Base-by-base conservation (phyloP, 2,888 invertebrate genomes). In the Petrophora chlorosata region DNA sequence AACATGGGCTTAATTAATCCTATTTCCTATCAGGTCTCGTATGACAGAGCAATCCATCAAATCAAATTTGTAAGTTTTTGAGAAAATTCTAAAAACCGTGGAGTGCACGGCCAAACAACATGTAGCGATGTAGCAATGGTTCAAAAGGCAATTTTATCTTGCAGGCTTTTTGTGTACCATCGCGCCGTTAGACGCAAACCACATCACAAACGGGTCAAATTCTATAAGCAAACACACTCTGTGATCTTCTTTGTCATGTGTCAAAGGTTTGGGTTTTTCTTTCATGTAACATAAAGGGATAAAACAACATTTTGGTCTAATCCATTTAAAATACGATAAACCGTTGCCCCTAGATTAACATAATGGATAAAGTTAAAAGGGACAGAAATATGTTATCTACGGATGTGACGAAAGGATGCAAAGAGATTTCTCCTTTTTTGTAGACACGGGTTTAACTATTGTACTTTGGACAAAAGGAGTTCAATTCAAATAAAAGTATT, bases 351-450 rank as follows among this genome's bases (percentile, higher is more conserved):
- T 65, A 79, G 79, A 84, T 84, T 81, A 81, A 76, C 80, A 82
- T 82, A 81, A 77, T 79, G 81, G 80, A 77, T 76, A 78, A 80
- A 75, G 79, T 79, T 76, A 74, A 82, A 84, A 81, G 75, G 82
- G 82, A 71, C 75, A 71, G 74, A 72, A 74, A 77, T 75, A 75
- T 65, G 71, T 74, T 81, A 82, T 81, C 79, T 78, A 65, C 68
- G 72, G 70, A 71, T 72, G 68, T 70, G 65, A 65, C 67, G 70
- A 67, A 77, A 75, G 74, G 74, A 73, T 75, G 73, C 69, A 76
- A 76, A 82, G 76, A 79, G 76, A 74, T 77, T 79, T 70, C 61
- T 69, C 65, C 59, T 75, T 79, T 77, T 76, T 70, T 67, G 71
- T 71, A 67, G 67, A 78, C 74, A 70, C 53, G 71, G 76, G 75